Base-by-base conservation (phyloP, 2,888 invertebrate species). In the Cosmia pyralina region DNA sequence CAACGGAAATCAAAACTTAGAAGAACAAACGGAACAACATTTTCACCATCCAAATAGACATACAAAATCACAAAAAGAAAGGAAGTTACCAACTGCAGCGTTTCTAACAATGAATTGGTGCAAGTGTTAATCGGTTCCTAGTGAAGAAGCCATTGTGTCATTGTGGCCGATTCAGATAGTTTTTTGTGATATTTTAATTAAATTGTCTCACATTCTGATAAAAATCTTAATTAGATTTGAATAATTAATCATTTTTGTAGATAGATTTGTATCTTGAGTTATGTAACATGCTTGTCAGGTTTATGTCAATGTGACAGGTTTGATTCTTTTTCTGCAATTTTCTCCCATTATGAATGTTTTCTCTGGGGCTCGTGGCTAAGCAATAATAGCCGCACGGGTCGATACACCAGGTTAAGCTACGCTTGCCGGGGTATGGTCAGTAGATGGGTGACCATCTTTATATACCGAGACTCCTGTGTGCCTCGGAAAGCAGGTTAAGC, bases 51-150 rank as follows among this genome's bases (percentile, higher is more conserved):
- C 6, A 46, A 58, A 34, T 17, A n/a, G n/a, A 62, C 22, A 62
- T 8, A 59, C 11, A 13, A 55, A 65, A 3, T 48, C 17, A 17
- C 19, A 72, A 63, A 67, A 72, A 59, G 55, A 69, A 66, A 72
- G 78, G 72, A 79, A 84, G 59, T 41, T 38, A 13, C n/a, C 28
- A 34, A 41, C 41, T 41, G 41, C 7, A 41, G 3, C 34, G n/a
- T 52, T 67, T 52, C 11, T 2, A 67, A 85, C 85, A 85, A 84
- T 84, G 81, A 73, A 67, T 67, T 58, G 64, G 68, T 72, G 75
- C 59, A 28, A 41, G 10, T 64, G 67, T 64, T 68, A 41, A 66
- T 53, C 58, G 73, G 69, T 82, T 86, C 82, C 77, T 80, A 69
- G 60, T 59, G 66, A 72, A 74, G 69, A 52, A 55, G 41, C 55